phyloP scores from a whole-genome alignment of 2,113 vertebrate genomes.

The Alectura lathami region DNA sequence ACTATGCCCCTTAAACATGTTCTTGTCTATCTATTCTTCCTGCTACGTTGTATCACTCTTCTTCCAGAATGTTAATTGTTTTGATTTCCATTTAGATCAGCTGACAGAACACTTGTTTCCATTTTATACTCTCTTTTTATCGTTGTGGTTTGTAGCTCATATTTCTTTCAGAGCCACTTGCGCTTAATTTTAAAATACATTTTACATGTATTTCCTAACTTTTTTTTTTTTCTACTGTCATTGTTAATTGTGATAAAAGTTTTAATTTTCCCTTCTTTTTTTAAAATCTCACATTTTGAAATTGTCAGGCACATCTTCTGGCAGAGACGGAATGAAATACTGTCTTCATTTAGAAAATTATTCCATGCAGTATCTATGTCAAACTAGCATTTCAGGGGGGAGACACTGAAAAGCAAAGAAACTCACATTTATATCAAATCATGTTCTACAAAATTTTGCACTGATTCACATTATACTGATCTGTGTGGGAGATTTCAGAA shows the following conservation, averaged over 20 bases:
- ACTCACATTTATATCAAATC: not conserved
- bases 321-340: not conserved
- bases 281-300: not conserved
- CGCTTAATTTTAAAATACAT: not conserved
- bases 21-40: not conserved
- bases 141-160: not conserved
- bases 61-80: slow-evolving; percentile 1
- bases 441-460: not conserved
- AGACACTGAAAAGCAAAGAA: not conserved
- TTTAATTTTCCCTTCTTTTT: not conserved
- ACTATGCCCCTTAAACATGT: not conserved
- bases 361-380: not conserved
- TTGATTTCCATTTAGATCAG: slow-evolving; percentile 38
- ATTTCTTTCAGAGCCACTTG: not conserved
- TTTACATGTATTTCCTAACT: not conserved
- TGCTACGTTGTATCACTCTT: not conserved
- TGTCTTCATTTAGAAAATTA: not conserved
- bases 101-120: slow-evolving; percentile 21
- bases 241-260: not conserved
- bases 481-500: not conserved
- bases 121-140: not conserved
- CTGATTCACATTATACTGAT: not conserved
- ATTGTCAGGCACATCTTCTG: not conserved
- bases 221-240: not conserved
- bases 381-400: not conserved